Evolutionary conservation across 2,888 invertebrate species (phyloP), one percentile per base, ranked within the genome.

Genomic region (Sesia bembeciformis): DNA sequence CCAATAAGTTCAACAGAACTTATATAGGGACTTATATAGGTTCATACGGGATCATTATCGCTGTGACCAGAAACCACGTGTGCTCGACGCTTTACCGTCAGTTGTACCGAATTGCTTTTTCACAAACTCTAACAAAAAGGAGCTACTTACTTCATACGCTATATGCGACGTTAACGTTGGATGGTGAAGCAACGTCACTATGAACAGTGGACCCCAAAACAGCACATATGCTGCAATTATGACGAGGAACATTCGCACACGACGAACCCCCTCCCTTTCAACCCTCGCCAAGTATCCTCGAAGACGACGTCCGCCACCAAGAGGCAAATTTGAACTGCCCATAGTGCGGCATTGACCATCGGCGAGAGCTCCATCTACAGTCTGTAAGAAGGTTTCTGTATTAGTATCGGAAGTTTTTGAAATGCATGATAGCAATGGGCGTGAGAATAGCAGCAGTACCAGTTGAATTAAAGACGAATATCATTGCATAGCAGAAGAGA

Each of bases 121-220:
- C 42, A 42, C 1, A 42, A 42, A 1, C 7, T 6, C 5, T 42
- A 6, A 42, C 5, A 38, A 8, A 5, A 52, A 41, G 41, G n/a
- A 53, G 40, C n/a, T 7, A 65, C 72, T 71, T 61, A 94, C 94
- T 92, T 95, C 95, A 81, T 94, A 94, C 60, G 94, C 93, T 60
- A 94, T 91, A 62, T 93, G 92, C 62, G 92, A 93, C 52, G 94
- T 94, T 61, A 94, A 89, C 52, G 93, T 87, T 3, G 94, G 94
- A 73, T 95, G 95, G 74, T 94, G 93, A 54, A 94, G 91, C 60
- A 96, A 87, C 3, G 96, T 96, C 65, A 96, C 94, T 64, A 96
- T 92, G 84, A 97, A 97, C 60, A 97, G 88, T 7, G 97, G 97
- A 60, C 96, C 96, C 97, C 97, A 97, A 85, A 96, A 97, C 54